Evolutionary conservation across 2,113 vertebrate genomes (phyloP).

Genomic region (Verasper variegatus): DNA sequence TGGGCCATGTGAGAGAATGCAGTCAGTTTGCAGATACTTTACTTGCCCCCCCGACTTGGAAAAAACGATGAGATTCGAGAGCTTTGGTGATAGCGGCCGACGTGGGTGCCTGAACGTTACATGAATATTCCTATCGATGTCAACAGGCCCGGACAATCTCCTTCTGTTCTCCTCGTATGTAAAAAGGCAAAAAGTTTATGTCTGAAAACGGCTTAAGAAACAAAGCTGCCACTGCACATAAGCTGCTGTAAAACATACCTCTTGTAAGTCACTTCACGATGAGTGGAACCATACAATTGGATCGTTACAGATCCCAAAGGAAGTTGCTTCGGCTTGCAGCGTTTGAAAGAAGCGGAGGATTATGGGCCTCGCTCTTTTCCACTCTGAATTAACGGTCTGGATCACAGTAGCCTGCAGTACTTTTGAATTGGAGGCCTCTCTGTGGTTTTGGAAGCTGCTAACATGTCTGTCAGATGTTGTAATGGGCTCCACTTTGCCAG

Average conservation of each 20-base stretch:
- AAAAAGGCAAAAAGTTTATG: no score
- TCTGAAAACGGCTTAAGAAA: no score
- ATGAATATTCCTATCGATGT: no score
- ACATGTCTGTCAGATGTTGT: constrained; percentile 67
- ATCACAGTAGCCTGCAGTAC: constrained; percentile 52
- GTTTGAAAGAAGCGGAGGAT: constrained; percentile 34
- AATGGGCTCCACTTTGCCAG: constrained; percentile 45
- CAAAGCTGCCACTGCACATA: background rate
- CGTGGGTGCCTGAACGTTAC: no score
- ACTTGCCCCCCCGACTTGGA: no score
- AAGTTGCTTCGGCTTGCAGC: constrained; percentile 22
- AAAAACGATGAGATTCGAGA: no score
- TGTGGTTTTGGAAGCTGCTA: constrained; percentile 56
- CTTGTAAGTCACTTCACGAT: constrained; percentile 23
- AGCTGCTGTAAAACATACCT: background rate
- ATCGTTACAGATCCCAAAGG: constrained; percentile 10
- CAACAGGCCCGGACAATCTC: no score
- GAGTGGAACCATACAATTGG: background rate
- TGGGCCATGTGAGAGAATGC: no score
- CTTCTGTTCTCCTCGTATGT: no score
- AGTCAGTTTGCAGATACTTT: no score
- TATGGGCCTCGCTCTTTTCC: constrained; percentile 28
- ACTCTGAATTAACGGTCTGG: constrained; percentile 37
- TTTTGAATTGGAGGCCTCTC: constrained; percentile 36
- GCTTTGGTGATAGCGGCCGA: no score